Percentiles rank a stretch among this genome's conserved stretches.
Conservation (phyloP, 2,888 invertebrate genomes). For the Phytoseiulus persimilis region DNA sequence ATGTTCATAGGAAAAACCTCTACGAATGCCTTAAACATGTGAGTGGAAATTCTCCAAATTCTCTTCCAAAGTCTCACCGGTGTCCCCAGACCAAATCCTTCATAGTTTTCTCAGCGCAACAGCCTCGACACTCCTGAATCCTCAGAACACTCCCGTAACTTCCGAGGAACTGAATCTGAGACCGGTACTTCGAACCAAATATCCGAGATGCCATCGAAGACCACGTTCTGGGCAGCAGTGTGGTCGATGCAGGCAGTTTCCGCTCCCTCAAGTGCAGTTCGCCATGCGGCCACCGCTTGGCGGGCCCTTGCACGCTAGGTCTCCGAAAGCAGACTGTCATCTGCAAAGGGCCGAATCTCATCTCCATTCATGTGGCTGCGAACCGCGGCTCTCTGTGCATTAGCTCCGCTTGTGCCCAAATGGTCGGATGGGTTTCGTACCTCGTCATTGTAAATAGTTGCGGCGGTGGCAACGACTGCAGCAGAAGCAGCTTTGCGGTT, state of each 20-base stretch:
- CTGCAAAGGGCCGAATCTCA: background rate
- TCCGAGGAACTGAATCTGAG: too few relatives aligned
- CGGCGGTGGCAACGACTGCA: background rate
- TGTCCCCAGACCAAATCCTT: too few relatives aligned
- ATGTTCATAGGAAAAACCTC: conserved; percentile 46
- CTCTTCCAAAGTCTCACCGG: too few relatives aligned
- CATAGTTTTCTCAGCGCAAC: too few relatives aligned
- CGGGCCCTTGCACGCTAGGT: background rate
- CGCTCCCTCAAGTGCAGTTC: background rate
- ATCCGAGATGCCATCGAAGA: background rate
- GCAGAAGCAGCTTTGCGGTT: background rate
- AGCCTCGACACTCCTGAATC: too few relatives aligned
- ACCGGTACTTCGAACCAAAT: too few relatives aligned
- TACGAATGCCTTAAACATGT: conserved; percentile 46
- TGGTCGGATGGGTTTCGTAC: background rate
- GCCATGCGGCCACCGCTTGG: background rate
- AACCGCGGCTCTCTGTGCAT: background rate
- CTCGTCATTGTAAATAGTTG: conserved; percentile 5
- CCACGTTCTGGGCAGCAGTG: background rate
- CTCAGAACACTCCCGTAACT: too few relatives aligned
- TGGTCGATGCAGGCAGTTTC: background rate
- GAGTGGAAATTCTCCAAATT: background rate
- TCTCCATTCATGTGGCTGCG: background rate
- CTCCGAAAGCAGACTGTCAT: background rate
- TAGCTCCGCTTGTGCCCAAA: background rate